Conservation (phyloP, 2,797 vertebrate species). For the Lutjanus argentimaculatus region DNA sequence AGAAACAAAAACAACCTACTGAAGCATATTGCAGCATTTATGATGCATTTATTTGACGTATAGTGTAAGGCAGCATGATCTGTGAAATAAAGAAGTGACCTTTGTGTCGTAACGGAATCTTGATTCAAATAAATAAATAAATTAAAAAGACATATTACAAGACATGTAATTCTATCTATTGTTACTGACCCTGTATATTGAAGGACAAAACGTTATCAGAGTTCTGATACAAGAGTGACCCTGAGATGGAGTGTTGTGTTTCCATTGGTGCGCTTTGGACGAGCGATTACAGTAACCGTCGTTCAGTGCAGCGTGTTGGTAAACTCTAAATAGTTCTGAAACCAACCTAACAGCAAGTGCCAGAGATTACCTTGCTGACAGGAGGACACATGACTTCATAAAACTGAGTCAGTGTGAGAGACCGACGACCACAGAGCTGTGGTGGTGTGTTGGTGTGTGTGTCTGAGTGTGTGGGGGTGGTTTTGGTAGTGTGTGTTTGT, state of each 20-base stretch:
- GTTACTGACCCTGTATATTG: not conserved
- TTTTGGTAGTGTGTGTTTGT: not conserved
- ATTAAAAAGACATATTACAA: too few species aligned
- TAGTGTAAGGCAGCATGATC: not conserved
- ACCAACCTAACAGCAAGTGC: not conserved
- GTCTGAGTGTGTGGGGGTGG: not conserved
- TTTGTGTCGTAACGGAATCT: too few species aligned
- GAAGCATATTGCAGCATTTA: too few species aligned
- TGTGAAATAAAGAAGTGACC: too few species aligned
- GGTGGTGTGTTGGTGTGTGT: conserved; percentile 24
- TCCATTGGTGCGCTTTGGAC: not conserved
- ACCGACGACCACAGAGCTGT: conserved; percentile 35
- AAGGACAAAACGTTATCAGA: not conserved
- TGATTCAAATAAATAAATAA: too few species aligned
- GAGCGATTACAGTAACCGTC: too few species aligned
- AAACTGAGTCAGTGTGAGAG: conserved; percentile 32
- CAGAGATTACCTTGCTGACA: not conserved
- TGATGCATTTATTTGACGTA: too few species aligned
- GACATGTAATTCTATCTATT: not conserved
- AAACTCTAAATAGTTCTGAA: too few species aligned
- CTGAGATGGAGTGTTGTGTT: too few species aligned
- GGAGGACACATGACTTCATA: conserved; percentile 41
- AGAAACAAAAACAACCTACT: too few species aligned
- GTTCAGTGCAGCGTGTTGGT: too few species aligned
- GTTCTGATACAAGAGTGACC: not conserved